Base-by-base conservation (phyloP, 2,888 invertebrate species). In the Argyresthia albistria region DNA sequence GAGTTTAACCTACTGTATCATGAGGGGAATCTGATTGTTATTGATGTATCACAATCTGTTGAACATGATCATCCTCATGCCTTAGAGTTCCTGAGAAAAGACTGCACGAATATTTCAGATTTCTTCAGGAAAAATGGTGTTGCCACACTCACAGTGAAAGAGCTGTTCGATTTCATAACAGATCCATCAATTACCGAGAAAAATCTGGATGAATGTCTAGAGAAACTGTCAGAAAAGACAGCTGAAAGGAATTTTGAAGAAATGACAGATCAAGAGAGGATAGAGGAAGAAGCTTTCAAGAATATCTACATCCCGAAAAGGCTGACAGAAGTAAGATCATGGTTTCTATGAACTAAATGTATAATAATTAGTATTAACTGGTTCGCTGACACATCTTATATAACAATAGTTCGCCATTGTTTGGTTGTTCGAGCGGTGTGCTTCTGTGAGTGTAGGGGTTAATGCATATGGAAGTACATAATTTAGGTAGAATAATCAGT, bases 51-150 rank as follows among this genome's bases (percentile, higher is more conserved):
- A 0, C 99, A 99, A 73, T 95, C 98, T 0, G 99, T 99, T 0
- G 98, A 99, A 78, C 98, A 98, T 74, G 98, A 99, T 75, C 98
- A 99, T 89, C 98, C 98, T 0, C 93, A 95, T 77, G 96, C 99
- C 0, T 90, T 97, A 59, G 96, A 97, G 57, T 99, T 99, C 76
- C 88, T 99, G 48, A 90, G 98, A 55, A 97, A 95, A 72, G 99
- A 99, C 83, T 97, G 98, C 70, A 94, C 93, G 16, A 99, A 99
- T 76, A 92, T 99, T 54, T 89, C 91, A 59, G 96, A 97, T 56
- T 99, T 94, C 84, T 99, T 98, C 75, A 91, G 92, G 53, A 97
- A 95, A 68, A 93, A 93, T 60, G 93, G 93, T 25, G 97, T 98
- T 0, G 93, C 94, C n/a, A 96, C 97, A 0, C 92, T 99, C 89